Conservation (phyloP, 2,888 invertebrate species). For the Sphaerophoria taeniata region DNA sequence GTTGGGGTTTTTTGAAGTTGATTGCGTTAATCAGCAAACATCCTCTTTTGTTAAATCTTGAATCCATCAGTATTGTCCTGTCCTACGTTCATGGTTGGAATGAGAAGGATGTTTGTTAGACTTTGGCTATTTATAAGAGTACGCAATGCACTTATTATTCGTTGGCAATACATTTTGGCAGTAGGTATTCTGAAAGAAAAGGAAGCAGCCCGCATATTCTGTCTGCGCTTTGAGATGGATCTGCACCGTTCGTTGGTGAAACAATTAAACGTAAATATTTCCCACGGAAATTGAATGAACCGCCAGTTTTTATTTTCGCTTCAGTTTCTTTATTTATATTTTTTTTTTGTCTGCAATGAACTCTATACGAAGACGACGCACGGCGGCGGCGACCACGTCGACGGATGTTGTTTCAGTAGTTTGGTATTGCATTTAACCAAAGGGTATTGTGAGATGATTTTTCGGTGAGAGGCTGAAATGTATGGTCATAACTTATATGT, state of each 20-base stretch:
- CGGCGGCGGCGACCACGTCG: neutral
- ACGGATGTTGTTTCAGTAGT: conserved; percentile 2
- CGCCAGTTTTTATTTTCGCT: conserved; percentile 49
- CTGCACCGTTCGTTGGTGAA: conserved; percentile 49
- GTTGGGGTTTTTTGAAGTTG: conserved; percentile 16
- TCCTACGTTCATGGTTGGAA: neutral
- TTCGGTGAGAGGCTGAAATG: conserved; percentile 56
- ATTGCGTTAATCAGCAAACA: conserved; percentile 39
- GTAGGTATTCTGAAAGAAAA: conserved; percentile 43
- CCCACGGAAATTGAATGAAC: conserved; percentile 74
- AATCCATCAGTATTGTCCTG: conserved; percentile 28
- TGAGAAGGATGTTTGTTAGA: too few species aligned
- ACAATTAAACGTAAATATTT: conserved; percentile 72
- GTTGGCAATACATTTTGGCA: conserved; percentile 4
- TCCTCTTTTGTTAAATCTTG: conserved; percentile 1
- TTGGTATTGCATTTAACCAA: conserved; percentile 68
- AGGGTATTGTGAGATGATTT: conserved; percentile 54
- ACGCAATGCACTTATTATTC: conserved; percentile 51
- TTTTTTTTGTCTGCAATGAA: conserved; percentile 14
- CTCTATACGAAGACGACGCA: neutral
- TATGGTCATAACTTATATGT: conserved; percentile 74
- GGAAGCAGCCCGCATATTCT: conserved; percentile 51
- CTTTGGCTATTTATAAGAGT: conserved; percentile 49
- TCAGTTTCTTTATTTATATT: conserved; percentile 8
- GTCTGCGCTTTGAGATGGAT: conserved; percentile 12